phyloP scores from a whole-genome alignment of 2,113 vertebrate species.

The Campylomormyrus tamandua region DNA sequence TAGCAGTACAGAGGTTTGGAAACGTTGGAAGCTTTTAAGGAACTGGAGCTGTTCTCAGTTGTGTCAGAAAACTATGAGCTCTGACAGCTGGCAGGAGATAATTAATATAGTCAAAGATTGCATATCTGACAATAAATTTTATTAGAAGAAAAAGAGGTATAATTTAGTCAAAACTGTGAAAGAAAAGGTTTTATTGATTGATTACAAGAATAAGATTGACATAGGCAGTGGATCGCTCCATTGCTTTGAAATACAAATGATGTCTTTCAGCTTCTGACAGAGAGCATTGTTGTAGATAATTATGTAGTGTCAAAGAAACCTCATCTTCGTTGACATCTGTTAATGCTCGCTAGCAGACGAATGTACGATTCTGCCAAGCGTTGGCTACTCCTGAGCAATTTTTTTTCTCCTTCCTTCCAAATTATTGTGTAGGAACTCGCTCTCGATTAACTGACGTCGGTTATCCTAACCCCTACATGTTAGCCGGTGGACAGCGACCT shows the following conservation, averaged over 20 bases:
- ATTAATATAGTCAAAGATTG: neutral
- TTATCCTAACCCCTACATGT: neutral
- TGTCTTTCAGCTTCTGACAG: neutral
- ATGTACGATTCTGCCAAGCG: neutral
- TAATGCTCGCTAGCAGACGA: neutral
- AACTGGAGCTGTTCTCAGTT: neutral
- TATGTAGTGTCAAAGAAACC: neutral
- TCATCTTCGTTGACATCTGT: neutral
- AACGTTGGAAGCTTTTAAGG: neutral
- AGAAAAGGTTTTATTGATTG: neutral
- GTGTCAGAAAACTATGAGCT: neutral
- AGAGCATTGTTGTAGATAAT: neutral
- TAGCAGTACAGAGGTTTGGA: neutral
- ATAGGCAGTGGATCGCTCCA: neutral
- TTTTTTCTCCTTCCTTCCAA: neutral
- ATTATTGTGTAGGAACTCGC: neutral
- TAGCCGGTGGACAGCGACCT: neutral
- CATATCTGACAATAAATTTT: neutral
- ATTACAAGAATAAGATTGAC: neutral
- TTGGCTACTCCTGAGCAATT: neutral
- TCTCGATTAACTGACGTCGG: neutral
- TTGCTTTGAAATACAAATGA: neutral
- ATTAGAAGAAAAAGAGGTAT: neutral
- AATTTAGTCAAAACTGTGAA: neutral
- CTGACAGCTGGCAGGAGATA: neutral